Base-by-base conservation (phyloP, 2,797 vertebrate species). In the Ctenopoma multispine region DNA sequence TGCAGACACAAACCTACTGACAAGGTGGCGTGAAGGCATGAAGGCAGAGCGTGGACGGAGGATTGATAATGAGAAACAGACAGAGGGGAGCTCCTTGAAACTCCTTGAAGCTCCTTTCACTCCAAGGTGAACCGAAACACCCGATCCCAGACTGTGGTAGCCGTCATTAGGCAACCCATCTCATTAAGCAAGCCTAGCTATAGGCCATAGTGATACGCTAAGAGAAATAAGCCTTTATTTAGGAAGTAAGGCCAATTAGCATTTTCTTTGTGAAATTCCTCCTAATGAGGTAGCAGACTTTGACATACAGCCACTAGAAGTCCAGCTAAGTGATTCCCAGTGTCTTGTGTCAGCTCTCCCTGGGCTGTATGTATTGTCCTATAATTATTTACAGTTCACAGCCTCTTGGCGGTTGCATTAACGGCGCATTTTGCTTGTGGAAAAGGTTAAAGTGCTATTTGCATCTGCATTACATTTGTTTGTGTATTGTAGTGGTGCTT, bases 161-260 rank as follows among this genome's bases (percentile, higher is more conserved):
- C 71, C 81, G 88, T 91, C 86, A 87, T 90, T 91, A 89, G 79
- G 80, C 78, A 61, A 62, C 70, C 83, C 64, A 60, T 64, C 82
- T 82, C 89, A 89, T 93, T 92, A 90, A 78, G 71, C 60, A 38
- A 80, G 77, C 60, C 58, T 47, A 60, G 63, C 73, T 64, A 69
- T 60, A 71, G 67, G 66, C 76, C 73, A 79, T 48, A 55, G 71
- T 72, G 69, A 76, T 73, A 68, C 17, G 34, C 65, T 54, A 38
- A 63, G 54, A 77, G 71, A 71, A 82, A 72, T 80, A 85, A 83
- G 81, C 83, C 80, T 89, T 88, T 89, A 85, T 89, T 89, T 88
- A 59, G 72, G 64, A 80, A 64, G 70, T 77, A 63, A 84, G 73
- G 77, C 86, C 89, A 90, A 92, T 92, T 92, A 91, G 80, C 77